These are phyloP conservation scores for Haemorhous mexicanus DNA, from an alignment of 2,113 vertebrate genomes.

Conservation along the genomic window DNA sequence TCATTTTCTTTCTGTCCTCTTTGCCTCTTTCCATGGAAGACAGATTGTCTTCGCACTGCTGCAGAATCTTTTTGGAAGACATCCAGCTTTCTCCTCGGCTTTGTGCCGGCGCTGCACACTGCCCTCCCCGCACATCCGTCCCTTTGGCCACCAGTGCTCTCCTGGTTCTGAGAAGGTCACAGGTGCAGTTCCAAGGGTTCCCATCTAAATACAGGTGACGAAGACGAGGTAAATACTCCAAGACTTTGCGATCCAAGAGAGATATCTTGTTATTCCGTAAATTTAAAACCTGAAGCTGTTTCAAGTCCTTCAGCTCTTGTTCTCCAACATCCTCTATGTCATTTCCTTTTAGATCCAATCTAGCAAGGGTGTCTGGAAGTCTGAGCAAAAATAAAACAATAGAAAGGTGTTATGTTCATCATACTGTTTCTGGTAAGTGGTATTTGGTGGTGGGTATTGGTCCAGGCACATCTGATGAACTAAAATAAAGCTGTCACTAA, in stretches of 20 bases:
- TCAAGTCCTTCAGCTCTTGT: constrained; percentile 72
- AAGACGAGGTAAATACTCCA: constrained; percentile 75
- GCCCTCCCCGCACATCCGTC: constrained; percentile 75
- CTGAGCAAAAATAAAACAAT: constrained; percentile 49
- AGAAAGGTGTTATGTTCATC: background rate
- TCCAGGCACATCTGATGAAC: background rate
- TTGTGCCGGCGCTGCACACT: constrained; percentile 70
- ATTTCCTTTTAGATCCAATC: constrained; percentile 82
- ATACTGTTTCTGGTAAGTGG: background rate
- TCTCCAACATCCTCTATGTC: constrained; percentile 72
- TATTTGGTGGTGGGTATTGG: background rate
- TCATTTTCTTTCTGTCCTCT: constrained; percentile 63
- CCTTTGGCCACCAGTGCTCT: constrained; percentile 70
- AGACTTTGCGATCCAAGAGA: constrained; percentile 63
- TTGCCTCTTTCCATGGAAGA: constrained; percentile 39
- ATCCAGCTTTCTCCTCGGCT: constrained; percentile 77
- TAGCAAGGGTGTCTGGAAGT: constrained; percentile 77
- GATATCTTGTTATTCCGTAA: constrained; percentile 81
- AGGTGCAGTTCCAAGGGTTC: constrained; percentile 84
- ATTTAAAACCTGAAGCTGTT: constrained; percentile 82
- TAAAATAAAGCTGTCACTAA: background rate
- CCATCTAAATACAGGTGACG: constrained; percentile 79
- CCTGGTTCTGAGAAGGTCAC: constrained; percentile 74
- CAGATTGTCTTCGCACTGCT: constrained; percentile 67
- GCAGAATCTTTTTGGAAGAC: constrained; percentile 75